Conservation (phyloP, 2,797 vertebrate genomes). For the Catharus ustulatus region DNA sequence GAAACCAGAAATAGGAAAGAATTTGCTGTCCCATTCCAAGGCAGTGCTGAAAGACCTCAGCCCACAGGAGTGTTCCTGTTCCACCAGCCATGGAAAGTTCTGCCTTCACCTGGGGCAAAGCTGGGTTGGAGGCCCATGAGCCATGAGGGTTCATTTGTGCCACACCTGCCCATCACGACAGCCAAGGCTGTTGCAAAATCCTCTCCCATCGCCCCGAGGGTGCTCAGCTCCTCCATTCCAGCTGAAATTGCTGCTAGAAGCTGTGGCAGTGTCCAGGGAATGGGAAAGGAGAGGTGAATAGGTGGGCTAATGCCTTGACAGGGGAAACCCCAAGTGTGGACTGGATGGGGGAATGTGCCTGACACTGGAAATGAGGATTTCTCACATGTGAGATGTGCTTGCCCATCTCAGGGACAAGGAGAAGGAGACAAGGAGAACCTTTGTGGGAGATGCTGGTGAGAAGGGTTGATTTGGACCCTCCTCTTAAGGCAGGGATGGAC, state of each 20-base stretch:
- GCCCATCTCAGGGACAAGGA: neutral
- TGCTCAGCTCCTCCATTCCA: neutral
- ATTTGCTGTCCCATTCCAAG: neutral
- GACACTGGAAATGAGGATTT: neutral
- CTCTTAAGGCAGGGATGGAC: neutral
- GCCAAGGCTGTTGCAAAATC: neutral
- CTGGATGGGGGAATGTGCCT: neutral
- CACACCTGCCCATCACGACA: neutral
- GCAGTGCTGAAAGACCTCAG: neutral
- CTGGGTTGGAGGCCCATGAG: neutral
- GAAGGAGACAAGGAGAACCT: neutral
- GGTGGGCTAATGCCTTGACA: neutral
- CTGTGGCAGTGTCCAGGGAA: neutral
- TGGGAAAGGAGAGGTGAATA: neutral
- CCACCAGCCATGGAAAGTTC: neutral
- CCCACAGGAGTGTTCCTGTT: neutral
- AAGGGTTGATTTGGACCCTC: neutral
- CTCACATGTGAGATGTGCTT: neutral
- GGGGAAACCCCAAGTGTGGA: neutral
- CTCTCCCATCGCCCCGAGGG: neutral
- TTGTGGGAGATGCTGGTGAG: neutral
- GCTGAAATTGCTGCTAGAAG: neutral
- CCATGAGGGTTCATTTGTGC: neutral
- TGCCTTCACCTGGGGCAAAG: neutral
- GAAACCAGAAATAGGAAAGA: neutral